Percentiles rank a stretch among this genome's conserved stretches.
Evolutionary conservation across 2,888 invertebrate species (phyloP).

Genomic region (Cephus nigrinus): DNA sequence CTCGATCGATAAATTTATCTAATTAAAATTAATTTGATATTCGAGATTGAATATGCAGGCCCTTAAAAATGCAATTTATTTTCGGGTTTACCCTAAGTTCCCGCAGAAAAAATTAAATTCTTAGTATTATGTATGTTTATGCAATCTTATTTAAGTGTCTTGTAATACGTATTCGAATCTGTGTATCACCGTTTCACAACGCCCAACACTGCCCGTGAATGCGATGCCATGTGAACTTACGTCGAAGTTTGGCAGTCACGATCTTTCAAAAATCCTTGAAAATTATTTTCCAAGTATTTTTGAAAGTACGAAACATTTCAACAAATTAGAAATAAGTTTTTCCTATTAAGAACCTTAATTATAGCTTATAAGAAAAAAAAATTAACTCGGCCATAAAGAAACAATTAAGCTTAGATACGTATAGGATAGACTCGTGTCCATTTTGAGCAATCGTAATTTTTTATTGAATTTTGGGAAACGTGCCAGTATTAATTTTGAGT

Average conservation of each 20-base stretch:
- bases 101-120: constrained; percentile 7
- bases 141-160: neutral
- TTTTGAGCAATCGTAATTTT: neutral
- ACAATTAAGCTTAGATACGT: constrained; percentile 6
- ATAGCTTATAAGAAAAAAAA: neutral
- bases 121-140: neutral
- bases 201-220: constrained; percentile 49
- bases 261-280: neutral
- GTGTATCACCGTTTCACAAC: neutral
- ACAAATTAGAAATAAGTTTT: neutral
- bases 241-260: neutral
- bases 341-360: neutral
- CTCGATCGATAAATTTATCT: constrained; percentile 9
- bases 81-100: neutral
- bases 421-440: neutral
- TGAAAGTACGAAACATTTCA: neutral
- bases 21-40: constrained; percentile 16
- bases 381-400: neutral
- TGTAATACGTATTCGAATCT: neutral
- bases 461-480: constrained; percentile 32
- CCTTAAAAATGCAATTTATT: constrained; percentile 57
- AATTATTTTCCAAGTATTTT: neutral
- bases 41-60: constrained; percentile 53
- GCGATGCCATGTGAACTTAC: constrained; percentile 23
- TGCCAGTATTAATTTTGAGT: constrained; percentile 37